phyloP scores from a whole-genome alignment of 2,113 vertebrate genomes.

The Alces alces region DNA sequence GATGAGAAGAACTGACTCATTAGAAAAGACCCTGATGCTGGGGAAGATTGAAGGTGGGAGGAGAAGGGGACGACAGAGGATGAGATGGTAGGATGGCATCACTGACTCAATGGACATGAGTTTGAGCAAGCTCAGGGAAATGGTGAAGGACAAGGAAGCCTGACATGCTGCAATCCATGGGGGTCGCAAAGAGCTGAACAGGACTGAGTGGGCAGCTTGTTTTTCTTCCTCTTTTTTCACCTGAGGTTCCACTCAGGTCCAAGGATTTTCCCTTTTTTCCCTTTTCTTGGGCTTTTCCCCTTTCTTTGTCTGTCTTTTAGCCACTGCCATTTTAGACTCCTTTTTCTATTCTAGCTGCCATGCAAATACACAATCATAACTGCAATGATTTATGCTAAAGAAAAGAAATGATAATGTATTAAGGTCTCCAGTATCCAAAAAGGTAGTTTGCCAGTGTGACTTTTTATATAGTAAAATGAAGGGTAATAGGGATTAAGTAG shows the following conservation, averaged over 20 bases:
- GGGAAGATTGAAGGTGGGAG: background rate
- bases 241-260: background rate
- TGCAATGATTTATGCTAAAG: background rate
- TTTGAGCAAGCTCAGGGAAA: background rate
- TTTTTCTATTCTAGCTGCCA: background rate
- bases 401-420: background rate
- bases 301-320: background rate
- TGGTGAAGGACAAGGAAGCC: background rate
- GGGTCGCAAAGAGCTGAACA: accelerated
- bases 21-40: background rate
- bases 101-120: background rate
- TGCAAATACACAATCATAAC: background rate
- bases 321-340: background rate
- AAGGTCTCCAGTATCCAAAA: background rate
- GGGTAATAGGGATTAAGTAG: accelerated
- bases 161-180: background rate
- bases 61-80: accelerated
- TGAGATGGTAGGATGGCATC: background rate
- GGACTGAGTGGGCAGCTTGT: background rate
- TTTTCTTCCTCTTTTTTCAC: background rate
- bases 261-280: background rate
- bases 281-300: background rate
- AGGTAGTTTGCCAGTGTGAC: background rate
- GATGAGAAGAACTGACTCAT: background rate
- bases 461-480: background rate